phyloP scores from a whole-genome alignment of 2,113 vertebrate genomes.

The Ptyas mucosa region DNA sequence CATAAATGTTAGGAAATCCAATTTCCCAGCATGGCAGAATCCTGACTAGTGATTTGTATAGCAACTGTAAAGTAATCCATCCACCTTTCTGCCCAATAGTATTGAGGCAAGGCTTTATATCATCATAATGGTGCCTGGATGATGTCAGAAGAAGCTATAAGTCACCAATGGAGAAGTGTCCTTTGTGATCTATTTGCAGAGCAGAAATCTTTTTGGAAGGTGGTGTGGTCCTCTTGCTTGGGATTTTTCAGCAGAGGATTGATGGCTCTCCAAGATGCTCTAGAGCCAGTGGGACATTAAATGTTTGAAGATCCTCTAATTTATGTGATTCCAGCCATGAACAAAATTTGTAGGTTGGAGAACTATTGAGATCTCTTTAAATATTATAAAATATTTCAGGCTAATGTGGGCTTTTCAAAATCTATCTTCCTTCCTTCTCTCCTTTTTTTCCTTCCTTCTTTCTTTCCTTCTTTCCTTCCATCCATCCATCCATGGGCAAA shows the following conservation, averaged over 20 bases:
- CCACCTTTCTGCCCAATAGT: not conserved
- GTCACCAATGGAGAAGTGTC: not conserved
- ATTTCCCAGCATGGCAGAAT: not conserved
- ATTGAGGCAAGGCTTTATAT: not conserved
- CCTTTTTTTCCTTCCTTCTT: not conserved
- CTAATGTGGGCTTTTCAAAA: not conserved
- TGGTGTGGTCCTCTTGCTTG: not conserved
- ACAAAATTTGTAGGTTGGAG: not conserved
- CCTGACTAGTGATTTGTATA: not conserved
- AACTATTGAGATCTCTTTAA: not conserved
- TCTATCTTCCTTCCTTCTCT: not conserved
- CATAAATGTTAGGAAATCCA: not conserved
- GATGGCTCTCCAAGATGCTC: not conserved
- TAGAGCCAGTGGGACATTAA: not conserved
- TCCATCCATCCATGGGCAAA: not conserved
- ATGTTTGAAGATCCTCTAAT: not conserved
- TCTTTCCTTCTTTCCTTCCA: not conserved
- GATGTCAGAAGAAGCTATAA: not conserved
- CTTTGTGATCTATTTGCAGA: not conserved
- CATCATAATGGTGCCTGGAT: not conserved
- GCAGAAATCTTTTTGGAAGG: not conserved
- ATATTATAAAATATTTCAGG: not conserved
- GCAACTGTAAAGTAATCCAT: not conserved
- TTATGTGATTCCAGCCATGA: not conserved
- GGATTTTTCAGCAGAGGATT: not conserved